Conservation (phyloP, 2,888 invertebrate species). For the Limnephilus lunatus region DNA sequence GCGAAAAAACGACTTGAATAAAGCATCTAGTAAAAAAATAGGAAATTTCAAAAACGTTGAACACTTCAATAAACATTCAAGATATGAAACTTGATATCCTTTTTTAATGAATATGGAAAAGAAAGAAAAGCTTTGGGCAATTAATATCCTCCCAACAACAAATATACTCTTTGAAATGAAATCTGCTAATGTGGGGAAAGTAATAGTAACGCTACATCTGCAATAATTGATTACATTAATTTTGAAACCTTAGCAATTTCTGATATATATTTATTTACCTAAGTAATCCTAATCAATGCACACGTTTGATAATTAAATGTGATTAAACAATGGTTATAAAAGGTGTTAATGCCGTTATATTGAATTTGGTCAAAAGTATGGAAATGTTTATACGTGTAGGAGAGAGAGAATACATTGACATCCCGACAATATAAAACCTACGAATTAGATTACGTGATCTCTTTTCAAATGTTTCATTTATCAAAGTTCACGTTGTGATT, state of each 20-base stretch:
- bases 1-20: background rate
- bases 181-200: background rate
- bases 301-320: constrained; percentile 8
- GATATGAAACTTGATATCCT: constrained; percentile 39
- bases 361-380: constrained; percentile 39
- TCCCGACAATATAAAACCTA: constrained; percentile 32
- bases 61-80: background rate
- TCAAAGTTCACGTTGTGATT: background rate
- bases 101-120: background rate
- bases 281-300: constrained; percentile 33
- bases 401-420: background rate
- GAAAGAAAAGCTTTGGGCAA: background rate
- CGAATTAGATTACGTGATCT: background rate
- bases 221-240: background rate
- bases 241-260: constrained; percentile 41
- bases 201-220: constrained; percentile 16
- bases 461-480: background rate
- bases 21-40: background rate
- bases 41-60: background rate
- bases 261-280: constrained; percentile 44
- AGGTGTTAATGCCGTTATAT: constrained; percentile 31
- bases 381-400: constrained; percentile 8
- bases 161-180: background rate
- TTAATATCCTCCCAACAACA: background rate
- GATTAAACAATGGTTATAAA: constrained; percentile 11